Percentiles rank a stretch among this genome's conserved stretches.
Conservation (phyloP, 2,888 invertebrate species). For the Neoascia interrupta region DNA sequence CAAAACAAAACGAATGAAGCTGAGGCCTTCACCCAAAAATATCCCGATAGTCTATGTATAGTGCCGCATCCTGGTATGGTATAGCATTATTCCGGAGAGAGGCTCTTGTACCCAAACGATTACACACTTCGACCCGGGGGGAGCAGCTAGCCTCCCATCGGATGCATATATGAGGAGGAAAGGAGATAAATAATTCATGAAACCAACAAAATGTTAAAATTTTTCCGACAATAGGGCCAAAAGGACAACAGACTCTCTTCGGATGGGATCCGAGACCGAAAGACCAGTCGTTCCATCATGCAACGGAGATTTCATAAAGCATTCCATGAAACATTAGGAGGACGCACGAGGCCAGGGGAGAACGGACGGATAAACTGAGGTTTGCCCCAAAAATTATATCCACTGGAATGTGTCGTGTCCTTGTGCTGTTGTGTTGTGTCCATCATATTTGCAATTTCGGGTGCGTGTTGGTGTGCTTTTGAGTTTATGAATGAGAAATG, state of each 20-base stretch:
- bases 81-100: neutral
- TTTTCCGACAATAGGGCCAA: conserved; percentile 10
- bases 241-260: neutral
- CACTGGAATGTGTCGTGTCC: conserved; percentile 20
- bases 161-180: neutral
- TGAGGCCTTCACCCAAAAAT: neutral
- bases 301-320: conserved; percentile 20
- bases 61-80: neutral
- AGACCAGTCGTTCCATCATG: conserved; percentile 10
- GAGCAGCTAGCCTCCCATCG: neutral
- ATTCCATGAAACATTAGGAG: neutral
- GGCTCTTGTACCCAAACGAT: conserved; percentile 5
- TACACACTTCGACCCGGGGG: neutral
- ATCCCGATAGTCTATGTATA: no score
- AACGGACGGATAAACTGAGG: conserved; percentile 5
- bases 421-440: no score
- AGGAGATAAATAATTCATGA: conserved; percentile 41
- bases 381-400: conserved; percentile 3
- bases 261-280: neutral
- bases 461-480: conserved; percentile 10
- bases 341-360: neutral
- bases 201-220: conserved; percentile 24
- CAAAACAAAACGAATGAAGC: conserved; percentile 3
- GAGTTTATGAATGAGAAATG: conserved; percentile 38
- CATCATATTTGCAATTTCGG: conserved; percentile 27